phyloP scores from a whole-genome alignment of 1,140 invertebrate species.

The Sitobion miscanthi region DNA sequence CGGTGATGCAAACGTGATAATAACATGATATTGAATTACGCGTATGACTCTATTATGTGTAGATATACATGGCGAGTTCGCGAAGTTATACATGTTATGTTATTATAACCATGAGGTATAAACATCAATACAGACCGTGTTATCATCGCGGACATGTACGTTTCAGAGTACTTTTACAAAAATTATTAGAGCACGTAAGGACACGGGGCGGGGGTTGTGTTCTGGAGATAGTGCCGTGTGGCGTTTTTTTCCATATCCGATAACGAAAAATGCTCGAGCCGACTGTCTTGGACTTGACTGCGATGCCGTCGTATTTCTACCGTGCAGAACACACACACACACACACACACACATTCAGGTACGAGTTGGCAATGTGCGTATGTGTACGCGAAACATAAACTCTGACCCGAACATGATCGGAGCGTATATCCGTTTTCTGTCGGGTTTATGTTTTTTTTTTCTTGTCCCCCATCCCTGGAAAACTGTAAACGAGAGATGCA shows the following conservation, averaged over 20 bases:
- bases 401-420: slow-evolving; percentile 24
- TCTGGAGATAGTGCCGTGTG: neutral
- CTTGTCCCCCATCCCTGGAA: neutral
- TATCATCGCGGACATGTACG: neutral
- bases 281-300: neutral
- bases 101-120: neutral
- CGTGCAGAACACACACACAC: neutral
- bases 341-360: neutral
- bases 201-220: neutral
- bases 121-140: neutral
- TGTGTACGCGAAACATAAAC: slow-evolving; percentile 24
- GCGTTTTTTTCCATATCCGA: neutral
- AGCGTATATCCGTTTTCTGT: slow-evolving; percentile 36
- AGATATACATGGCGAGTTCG: neutral
- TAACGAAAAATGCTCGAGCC: neutral
- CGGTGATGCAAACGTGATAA: neutral
- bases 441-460: neutral
- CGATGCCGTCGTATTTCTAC: neutral
- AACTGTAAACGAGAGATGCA: neutral
- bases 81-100: neutral
- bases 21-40: neutral
- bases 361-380: neutral
- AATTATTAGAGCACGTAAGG: neutral
- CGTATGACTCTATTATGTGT: neutral
- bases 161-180: neutral